Percentiles rank a stretch among this genome's conserved stretches.
Conservation (phyloP, 2,888 invertebrate genomes). For the Erynnis tages region DNA sequence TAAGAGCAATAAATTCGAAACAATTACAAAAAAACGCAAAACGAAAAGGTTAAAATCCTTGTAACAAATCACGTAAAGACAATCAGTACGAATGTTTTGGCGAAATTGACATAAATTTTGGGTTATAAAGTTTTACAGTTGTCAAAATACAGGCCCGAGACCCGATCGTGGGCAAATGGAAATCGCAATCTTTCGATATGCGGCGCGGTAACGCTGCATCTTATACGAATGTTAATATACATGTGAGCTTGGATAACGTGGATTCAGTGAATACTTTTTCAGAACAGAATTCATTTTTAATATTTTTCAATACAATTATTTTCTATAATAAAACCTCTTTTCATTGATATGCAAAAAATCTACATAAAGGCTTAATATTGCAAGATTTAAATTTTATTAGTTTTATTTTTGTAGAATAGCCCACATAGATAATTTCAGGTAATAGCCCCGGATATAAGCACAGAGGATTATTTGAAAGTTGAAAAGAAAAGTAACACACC, state of each 20-base stretch:
- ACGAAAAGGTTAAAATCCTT: slow-evolving; percentile 46
- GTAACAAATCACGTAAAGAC: slow-evolving; percentile 46
- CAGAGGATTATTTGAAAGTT: not conserved
- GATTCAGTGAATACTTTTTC: too few species aligned
- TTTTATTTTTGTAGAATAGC: not conserved
- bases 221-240: too few species aligned
- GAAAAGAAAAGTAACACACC: not conserved
- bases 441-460: too few species aligned
- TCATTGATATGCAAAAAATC: too few species aligned
- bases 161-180: slow-evolving; percentile 31
- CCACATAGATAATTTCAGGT: too few species aligned
- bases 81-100: slow-evolving; percentile 45
- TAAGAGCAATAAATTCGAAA: slow-evolving; percentile 47
- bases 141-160: slow-evolving; percentile 38
- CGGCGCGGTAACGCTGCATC: slow-evolving; percentile 27
- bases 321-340: too few species aligned
- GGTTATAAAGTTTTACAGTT: slow-evolving; percentile 72
- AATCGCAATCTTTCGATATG: slow-evolving; percentile 32
- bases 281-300: too few species aligned
- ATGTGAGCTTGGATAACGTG: too few species aligned
- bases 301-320: too few species aligned
- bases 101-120: slow-evolving; percentile 60
- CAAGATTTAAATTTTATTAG: too few species aligned
- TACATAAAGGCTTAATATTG: too few species aligned
- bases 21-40: slow-evolving; percentile 45